Evolutionary conservation across 2,888 invertebrate genomes (phyloP).

Genomic region (Trachelus stipa): DNA sequence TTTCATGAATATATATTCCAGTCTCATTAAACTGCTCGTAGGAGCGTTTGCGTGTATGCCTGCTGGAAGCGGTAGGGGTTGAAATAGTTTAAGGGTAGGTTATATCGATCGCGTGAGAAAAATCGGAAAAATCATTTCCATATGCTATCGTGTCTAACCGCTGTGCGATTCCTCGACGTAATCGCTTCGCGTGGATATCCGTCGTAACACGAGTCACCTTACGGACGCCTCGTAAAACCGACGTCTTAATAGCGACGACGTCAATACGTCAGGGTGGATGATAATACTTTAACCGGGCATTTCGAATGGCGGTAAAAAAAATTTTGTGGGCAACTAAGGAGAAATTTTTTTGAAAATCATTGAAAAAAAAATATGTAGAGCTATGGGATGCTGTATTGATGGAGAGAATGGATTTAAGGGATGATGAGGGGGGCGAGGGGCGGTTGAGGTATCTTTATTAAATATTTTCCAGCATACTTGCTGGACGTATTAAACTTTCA

Average conservation of each 20-base stretch:
- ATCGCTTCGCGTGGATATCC: neutral
- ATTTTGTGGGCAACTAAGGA: too few species aligned
- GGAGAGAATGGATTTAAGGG: neutral
- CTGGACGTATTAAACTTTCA: neutral
- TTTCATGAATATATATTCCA: neutral
- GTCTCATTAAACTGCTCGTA: neutral
- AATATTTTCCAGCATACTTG: neutral
- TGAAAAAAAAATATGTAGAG: neutral
- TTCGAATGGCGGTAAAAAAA: neutral
- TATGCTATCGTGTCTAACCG: neutral
- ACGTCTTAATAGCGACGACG: neutral
- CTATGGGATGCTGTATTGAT: neutral
- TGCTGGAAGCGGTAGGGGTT: neutral
- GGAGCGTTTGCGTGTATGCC: neutral
- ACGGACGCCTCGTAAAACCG: neutral
- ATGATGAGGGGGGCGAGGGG: neutral
- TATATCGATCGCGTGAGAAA: neutral
- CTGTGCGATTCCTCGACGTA: neutral
- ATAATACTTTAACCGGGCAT: neutral
- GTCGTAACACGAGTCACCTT: neutral
- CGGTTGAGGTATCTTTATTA: neutral
- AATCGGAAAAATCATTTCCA: neutral
- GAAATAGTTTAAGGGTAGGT: neutral
- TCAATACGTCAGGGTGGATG: neutral
- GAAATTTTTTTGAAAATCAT: neutral